A percentile compares a stretch with the other conserved stretches of the same genome.
Conservation (phyloP, 2,113 vertebrate species). For the Hassar affinis region DNA sequence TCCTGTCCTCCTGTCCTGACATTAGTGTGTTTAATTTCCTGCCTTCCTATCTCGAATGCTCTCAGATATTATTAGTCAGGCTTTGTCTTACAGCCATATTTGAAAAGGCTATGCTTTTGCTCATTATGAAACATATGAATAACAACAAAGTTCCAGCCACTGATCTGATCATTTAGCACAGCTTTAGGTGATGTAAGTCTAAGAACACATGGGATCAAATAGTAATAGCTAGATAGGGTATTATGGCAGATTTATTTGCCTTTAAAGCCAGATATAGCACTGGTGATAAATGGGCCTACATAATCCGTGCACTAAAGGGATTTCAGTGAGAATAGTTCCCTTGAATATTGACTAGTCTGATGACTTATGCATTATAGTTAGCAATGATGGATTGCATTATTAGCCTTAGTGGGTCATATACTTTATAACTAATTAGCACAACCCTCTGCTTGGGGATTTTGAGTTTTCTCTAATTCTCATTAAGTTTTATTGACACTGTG, state of each 20-base stretch:
- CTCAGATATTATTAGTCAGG: conserved; percentile 74
- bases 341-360: conserved; percentile 36
- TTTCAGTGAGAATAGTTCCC: conserved; percentile 32
- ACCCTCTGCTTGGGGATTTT: conserved; percentile 14
- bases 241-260: conserved; percentile 40
- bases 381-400: conserved; percentile 31
- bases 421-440: conserved; percentile 26
- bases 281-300: conserved; percentile 22
- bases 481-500: conserved; percentile 18
- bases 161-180: conserved; percentile 54
- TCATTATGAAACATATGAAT: conserved; percentile 17
- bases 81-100: conserved; percentile 59
- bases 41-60: conserved; percentile 67
- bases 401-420: conserved; percentile 23
- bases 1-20: conserved; percentile 62
- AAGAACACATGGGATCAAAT: conserved; percentile 64
- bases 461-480: not conserved
- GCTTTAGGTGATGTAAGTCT: conserved; percentile 63
- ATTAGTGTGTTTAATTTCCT: conserved; percentile 78
- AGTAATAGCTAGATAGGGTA: conserved; percentile 67
- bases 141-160: conserved; percentile 57
- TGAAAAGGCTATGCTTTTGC: conserved; percentile 45
- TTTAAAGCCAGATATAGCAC: conserved; percentile 26
- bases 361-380: conserved; percentile 36
- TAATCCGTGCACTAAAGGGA: conserved; percentile 14